A percentile compares a stretch with the other conserved stretches of the same genome.
phyloP scores from a whole-genome alignment of 2,888 invertebrate species.

The Pollenia angustigena region DNA sequence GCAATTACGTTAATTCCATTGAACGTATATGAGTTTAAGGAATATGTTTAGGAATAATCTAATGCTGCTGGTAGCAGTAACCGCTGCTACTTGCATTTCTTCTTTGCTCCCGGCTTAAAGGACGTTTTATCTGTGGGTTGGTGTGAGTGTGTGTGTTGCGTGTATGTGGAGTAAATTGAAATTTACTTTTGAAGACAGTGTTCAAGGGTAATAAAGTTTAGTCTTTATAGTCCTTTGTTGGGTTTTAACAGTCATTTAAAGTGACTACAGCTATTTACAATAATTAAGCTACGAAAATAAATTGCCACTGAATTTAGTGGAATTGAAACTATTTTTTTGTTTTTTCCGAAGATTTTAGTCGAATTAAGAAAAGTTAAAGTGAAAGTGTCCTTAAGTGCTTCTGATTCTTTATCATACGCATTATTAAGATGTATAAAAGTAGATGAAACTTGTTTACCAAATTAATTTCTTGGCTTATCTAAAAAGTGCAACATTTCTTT shows the following conservation, averaged over 20 bases:
- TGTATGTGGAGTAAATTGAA: constrained; percentile 37
- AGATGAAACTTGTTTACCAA: no score
- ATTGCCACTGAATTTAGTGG: constrained; percentile 20
- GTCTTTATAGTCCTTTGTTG: constrained; percentile 55
- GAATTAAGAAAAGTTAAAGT: neutral
- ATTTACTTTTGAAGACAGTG: constrained; percentile 62
- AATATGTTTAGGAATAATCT: neutral
- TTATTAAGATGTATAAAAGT: no score
- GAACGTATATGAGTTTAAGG: constrained; percentile 32
- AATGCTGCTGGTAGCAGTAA: neutral
- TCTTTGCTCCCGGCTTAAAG: constrained; percentile 5
- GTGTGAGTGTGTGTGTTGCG: neutral
- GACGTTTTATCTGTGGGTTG: neutral
- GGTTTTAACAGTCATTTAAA: constrained; percentile 61
- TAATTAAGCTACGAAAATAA: constrained; percentile 60
- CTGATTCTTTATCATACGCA: neutral
- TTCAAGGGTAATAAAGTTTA: constrained; percentile 63
- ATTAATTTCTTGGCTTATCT: no score
- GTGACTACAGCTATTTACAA: constrained; percentile 63
- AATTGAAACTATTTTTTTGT: neutral
- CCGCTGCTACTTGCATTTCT: constrained; percentile 1
- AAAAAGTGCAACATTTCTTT: no score
- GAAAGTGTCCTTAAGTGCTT: neutral
- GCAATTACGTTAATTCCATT: constrained; percentile 65
- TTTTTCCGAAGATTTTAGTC: neutral